Percentiles rank a stretch among this genome's conserved stretches.
Evolutionary conservation across 2,888 invertebrate species (phyloP).

Genomic region (Cotesia congregata): DNA sequence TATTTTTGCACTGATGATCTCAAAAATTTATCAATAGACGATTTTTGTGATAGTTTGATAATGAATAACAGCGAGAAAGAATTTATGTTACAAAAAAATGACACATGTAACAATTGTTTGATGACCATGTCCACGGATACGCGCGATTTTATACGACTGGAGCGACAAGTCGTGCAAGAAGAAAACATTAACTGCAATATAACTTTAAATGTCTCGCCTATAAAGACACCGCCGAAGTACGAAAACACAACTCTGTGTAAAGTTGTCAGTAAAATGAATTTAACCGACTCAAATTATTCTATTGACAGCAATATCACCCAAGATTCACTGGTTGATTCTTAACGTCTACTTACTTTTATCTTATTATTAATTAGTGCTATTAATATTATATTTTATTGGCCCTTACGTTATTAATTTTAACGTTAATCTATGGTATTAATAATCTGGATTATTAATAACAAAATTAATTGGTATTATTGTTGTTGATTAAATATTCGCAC

Average conservation of each 20-base stretch:
- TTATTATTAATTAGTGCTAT: neutral
- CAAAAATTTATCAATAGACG: neutral
- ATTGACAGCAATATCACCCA: slow-evolving; percentile 22
- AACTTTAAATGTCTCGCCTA: slow-evolving; percentile 35
- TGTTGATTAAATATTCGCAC: neutral
- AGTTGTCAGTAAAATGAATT: slow-evolving; percentile 53
- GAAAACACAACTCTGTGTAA: slow-evolving; percentile 55
- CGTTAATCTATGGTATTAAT: neutral
- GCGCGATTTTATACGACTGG: slow-evolving; percentile 57
- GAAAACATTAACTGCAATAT: slow-evolving; percentile 18
- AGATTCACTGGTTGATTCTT: neutral
- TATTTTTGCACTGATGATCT: neutral
- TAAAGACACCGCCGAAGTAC: slow-evolving; percentile 49
- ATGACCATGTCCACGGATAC: slow-evolving; percentile 58
- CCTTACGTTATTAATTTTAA: neutral
- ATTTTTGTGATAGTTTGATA: slow-evolving; percentile 4
- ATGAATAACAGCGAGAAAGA: neutral
- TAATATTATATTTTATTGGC: neutral
- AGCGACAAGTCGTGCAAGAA: slow-evolving; percentile 44
- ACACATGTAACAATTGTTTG: slow-evolving; percentile 32
- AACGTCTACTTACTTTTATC: neutral
- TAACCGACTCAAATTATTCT: slow-evolving; percentile 43
- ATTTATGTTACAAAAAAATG: slow-evolving; percentile 14
- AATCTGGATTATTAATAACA: neutral
- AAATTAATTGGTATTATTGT: neutral